Percentiles rank a stretch among this genome's conserved stretches.
Conservation (phyloP, 1,140 invertebrate species). For the Stenopsyche tienmushanensis region DNA sequence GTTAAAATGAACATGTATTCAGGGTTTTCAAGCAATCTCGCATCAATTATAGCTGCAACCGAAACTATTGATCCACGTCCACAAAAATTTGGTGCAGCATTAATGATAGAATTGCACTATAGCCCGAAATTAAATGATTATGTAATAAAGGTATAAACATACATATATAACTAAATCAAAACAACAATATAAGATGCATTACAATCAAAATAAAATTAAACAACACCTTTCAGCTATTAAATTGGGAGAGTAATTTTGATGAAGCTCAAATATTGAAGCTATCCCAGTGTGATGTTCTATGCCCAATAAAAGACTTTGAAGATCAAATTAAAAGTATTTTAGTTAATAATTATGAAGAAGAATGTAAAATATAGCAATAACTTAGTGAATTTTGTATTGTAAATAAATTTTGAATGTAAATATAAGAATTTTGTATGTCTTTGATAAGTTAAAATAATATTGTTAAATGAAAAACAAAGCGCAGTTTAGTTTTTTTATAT, state of each 20-base stretch:
- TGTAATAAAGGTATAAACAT: slow-evolving; percentile 24
- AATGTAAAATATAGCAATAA: slow-evolving; percentile 44
- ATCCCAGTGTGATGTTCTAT: slow-evolving; percentile 50
- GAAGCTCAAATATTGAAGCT: slow-evolving; percentile 52
- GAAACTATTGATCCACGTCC: slow-evolving; percentile 49
- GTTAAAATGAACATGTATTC: slow-evolving; percentile 48
- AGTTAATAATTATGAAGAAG: slow-evolving; percentile 49
- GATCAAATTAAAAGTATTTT: slow-evolving; percentile 50
- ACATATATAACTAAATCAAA: slow-evolving; percentile 1
- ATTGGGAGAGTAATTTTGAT: slow-evolving; percentile 53
- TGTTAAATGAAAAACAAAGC: no score
- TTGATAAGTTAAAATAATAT: no score
- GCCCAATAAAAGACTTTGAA: slow-evolving; percentile 51
- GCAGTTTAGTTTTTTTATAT: not conserved
- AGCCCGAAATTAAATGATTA: slow-evolving; percentile 26
- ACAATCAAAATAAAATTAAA: not conserved
- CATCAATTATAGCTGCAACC: slow-evolving; percentile 49
- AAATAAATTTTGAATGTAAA: no score
- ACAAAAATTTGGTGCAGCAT: slow-evolving; percentile 50
- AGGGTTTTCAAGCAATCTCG: slow-evolving; percentile 50
- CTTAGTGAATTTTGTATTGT: no score
- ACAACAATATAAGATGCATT: not conserved
- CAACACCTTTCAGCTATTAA: slow-evolving; percentile 47
- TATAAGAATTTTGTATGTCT: no score
- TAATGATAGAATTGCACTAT: slow-evolving; percentile 52